phyloP scores from a whole-genome alignment of 2,797 vertebrate species.

The Onychomys arenicola region DNA sequence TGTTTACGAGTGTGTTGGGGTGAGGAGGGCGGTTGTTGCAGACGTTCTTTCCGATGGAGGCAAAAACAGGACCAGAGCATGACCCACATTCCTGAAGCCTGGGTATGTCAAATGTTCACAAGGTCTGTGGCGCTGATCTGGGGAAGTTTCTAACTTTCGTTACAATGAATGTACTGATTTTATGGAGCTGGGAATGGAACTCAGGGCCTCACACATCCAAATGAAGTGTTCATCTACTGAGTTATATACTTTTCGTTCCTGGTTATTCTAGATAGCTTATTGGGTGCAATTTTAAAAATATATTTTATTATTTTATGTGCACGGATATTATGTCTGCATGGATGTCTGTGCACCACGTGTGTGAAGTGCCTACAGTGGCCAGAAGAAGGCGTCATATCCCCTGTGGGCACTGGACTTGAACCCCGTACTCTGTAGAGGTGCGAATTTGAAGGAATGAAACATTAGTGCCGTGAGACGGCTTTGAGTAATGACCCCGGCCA shows the following conservation, averaged over 20 bases:
- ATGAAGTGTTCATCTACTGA: neutral
- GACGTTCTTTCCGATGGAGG: constrained; percentile 19
- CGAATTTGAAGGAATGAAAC: neutral
- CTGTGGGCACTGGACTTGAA: neutral
- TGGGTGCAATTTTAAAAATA: neutral
- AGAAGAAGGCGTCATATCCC: neutral
- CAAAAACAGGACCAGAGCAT: neutral
- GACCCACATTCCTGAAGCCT: neutral
- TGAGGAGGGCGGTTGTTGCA: neutral
- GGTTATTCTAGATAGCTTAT: neutral
- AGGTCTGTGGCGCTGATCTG: neutral
- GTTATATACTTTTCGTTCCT: neutral
- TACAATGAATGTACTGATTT: neutral
- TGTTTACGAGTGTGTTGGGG: neutral
- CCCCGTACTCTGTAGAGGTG: neutral
- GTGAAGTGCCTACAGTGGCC: neutral
- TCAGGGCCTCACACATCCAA: neutral
- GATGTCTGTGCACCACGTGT: neutral
- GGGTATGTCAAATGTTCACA: neutral
- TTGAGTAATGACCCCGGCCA: neutral
- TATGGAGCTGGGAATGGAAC: neutral
- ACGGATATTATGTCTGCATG: neutral
- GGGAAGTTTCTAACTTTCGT: neutral
- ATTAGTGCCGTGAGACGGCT: neutral
- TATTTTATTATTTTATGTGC: neutral